Evolutionary conservation across 2,113 vertebrate genomes (phyloP), one percentile per base, ranked within the genome.

Genomic region (Perca fluviatilis): DNA sequence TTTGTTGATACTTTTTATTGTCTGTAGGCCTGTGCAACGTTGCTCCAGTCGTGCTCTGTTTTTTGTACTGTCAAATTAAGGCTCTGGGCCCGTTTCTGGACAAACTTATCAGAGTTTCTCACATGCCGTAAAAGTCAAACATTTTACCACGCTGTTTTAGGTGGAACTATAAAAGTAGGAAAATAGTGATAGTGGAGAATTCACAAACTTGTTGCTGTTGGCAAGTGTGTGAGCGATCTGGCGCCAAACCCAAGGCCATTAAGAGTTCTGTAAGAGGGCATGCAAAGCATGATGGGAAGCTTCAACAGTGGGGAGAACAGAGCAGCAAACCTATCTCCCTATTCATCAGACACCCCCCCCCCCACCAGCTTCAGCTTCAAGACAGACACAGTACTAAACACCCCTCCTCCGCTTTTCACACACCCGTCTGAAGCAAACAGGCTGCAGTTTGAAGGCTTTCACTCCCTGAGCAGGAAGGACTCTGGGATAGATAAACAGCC

Each of bases 251-350:
- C 82, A 83, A 85, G 79, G 87, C 88, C 91, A 91, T 91, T 85
- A 94, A 94, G 86, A 86, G 69, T 86, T 84, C 83, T 86, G 82
- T 82, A 76, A 88, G 90, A 79, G 84, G 74, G 65, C 43, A 79
- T 65, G 90, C 90, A 92, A 92, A 88, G 92, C 92, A 93, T 93
- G 88, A 92, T 94, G 94, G 92, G 94, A 94, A 92, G 79, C 82
- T 89, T 54, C 61, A 64, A 75, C 65, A 83, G 82, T 57, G 50
- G 82, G 50, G 72, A 75, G 77, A 83, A 86, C 50, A 65, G 80
- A 83, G 81, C 80, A 86, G 85, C 70, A 86, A 91, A 92, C 93
- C 90, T 89, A 88, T 93, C 91, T 57, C 86, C 76, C 86, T 82
- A 92, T 94, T 95, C 88, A 91, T 92, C 86, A 85, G 74, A 79